Conservation (phyloP, 2,888 invertebrate genomes). For the Euplagia quadripunctaria region DNA sequence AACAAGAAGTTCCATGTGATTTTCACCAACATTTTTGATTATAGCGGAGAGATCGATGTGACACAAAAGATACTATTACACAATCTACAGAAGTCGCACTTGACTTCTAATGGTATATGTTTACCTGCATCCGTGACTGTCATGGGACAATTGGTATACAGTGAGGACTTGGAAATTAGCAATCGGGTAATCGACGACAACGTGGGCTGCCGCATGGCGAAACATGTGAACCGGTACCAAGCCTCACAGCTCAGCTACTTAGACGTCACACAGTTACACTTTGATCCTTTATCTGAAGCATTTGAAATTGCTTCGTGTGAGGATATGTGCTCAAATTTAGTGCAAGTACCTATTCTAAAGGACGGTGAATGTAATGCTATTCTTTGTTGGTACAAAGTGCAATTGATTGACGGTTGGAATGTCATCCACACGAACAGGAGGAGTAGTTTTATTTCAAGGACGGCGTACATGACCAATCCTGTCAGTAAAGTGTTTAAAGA, state of each 20-base stretch:
- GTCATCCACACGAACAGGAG: slow-evolving; percentile 34
- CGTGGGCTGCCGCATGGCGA: slow-evolving; percentile 24
- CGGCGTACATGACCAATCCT: slow-evolving; percentile 30
- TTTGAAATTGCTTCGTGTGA: slow-evolving; percentile 23
- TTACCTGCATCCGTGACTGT: slow-evolving; percentile 30
- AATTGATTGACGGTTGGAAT: slow-evolving; percentile 31
- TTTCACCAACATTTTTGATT: slow-evolving; percentile 33
- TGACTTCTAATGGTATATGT: slow-evolving; percentile 29
- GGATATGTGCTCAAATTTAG: slow-evolving; percentile 13
- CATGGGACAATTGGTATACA: slow-evolving; percentile 35
- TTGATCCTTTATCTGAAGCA: slow-evolving; percentile 25
- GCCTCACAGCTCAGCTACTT: slow-evolving; percentile 26
- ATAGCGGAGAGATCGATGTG: slow-evolving; percentile 34
- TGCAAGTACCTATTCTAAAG: slow-evolving; percentile 15
- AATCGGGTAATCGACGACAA: slow-evolving; percentile 32
- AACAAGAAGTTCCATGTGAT: slow-evolving; percentile 37
- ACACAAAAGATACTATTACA: slow-evolving; percentile 11
- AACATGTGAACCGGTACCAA: slow-evolving; percentile 32
- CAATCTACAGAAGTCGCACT: slow-evolving; percentile 20
- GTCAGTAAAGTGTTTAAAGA: slow-evolving; percentile 22
- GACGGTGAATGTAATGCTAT: slow-evolving; percentile 38
- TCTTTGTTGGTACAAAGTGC: slow-evolving; percentile 45
- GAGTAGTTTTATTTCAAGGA: slow-evolving; percentile 37
- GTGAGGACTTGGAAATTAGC: slow-evolving; percentile 31
- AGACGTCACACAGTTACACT: slow-evolving; percentile 23